Conservation (phyloP, 2,113 vertebrate genomes). For the Malurus melanocephalus region DNA sequence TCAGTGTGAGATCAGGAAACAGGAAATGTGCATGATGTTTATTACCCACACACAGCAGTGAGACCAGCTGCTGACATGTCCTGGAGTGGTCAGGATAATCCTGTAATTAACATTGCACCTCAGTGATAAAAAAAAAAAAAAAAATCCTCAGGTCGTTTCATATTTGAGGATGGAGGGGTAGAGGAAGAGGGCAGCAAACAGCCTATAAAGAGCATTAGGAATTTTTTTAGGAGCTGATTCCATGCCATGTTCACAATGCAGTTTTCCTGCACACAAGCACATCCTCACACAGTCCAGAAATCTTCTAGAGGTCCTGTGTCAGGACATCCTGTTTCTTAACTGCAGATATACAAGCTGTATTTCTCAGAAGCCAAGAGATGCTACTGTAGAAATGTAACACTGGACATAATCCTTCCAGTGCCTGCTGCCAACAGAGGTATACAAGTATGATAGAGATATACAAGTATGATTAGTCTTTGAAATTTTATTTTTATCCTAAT, state of each 20-base stretch:
- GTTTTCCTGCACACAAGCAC: background rate
- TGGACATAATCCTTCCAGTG: background rate
- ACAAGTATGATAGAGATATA: background rate
- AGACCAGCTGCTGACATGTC: background rate
- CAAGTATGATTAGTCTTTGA: background rate
- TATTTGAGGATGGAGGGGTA: background rate
- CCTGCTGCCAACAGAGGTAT: background rate
- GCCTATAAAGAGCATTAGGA: background rate
- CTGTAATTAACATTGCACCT: background rate
- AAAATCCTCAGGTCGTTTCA: background rate
- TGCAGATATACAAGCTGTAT: background rate
- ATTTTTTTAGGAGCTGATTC: background rate
- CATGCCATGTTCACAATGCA: background rate
- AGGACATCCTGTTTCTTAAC: background rate
- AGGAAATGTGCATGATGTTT: conserved; percentile 47
- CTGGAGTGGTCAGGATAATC: background rate
- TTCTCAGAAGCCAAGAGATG: background rate
- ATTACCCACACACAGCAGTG: background rate
- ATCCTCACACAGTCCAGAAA: rapidly evolving
- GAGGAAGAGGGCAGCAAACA: background rate
- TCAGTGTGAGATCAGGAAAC: conserved; percentile 42
- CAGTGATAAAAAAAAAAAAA: background rate
- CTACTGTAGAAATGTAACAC: background rate
- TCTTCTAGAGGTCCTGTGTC: background rate
- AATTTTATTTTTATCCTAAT: background rate